These are phyloP conservation scores for Campopleginae sp. DNA, from an alignment of 2,888 invertebrate species.

Conservation along the genomic window DNA sequence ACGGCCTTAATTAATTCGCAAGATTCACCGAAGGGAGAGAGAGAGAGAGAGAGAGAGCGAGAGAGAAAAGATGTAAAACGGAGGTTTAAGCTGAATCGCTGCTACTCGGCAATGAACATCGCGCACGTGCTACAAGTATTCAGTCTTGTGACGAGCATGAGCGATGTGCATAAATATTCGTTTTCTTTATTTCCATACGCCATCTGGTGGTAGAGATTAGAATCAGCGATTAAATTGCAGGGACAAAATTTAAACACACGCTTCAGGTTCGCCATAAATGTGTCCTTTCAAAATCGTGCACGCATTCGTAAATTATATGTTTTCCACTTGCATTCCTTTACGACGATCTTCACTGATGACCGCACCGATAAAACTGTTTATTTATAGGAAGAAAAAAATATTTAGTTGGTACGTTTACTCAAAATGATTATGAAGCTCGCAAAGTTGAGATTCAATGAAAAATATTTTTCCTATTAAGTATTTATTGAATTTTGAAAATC, in stretches of 20 bases:
- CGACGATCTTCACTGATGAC: neutral
- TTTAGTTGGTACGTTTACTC: no score
- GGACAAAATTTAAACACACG: neutral
- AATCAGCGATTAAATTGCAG: neutral
- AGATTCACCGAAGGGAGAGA: constrained; percentile 52
- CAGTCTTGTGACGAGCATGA: constrained; percentile 29
- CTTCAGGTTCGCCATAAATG: neutral
- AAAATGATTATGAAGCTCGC: no score
- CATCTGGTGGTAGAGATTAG: constrained; percentile 24
- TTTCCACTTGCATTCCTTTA: neutral
- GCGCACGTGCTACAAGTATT: constrained; percentile 64
- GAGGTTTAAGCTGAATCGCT: constrained; percentile 48
- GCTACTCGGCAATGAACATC: constrained; percentile 29
- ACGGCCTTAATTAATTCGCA: constrained; percentile 69
- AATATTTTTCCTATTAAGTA: no score
- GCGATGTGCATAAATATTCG: constrained; percentile 31
- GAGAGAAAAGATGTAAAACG: constrained; percentile 40
- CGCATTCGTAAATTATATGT: neutral
- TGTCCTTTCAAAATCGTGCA: neutral
- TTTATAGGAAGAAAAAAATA: no score
- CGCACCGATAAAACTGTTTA: no score
- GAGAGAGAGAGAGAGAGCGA: constrained; percentile 29
- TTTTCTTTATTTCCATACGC: constrained; percentile 24
- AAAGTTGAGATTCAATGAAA: no score
- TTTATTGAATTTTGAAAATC: no score